These are phyloP conservation scores for Lepus americanus DNA, from an alignment of 2,113 vertebrate species.

Conservation along the genomic window DNA sequence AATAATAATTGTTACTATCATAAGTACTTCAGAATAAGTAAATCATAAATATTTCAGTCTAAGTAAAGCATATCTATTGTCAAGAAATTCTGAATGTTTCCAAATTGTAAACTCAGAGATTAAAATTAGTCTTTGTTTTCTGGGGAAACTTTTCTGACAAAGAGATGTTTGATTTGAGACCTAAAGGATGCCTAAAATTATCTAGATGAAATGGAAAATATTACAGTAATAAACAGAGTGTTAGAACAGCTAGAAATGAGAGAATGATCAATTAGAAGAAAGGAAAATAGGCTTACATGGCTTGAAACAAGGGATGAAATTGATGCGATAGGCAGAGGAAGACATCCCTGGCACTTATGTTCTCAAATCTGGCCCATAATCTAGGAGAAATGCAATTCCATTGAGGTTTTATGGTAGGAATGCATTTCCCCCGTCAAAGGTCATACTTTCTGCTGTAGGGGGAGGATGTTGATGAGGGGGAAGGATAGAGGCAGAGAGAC, in stretches of 20 bases:
- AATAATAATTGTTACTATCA: not conserved
- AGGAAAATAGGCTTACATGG: not conserved
- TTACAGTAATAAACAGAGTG: not conserved
- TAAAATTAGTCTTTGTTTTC: not conserved
- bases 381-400: not conserved
- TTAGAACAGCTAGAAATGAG: not conserved
- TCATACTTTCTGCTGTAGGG: not conserved
- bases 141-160: not conserved
- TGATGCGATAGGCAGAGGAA: not conserved
- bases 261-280: not conserved
- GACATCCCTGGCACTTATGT: not conserved
- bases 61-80: not conserved
- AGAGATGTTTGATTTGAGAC: not conserved
- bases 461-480: not conserved
- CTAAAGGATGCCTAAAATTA: not conserved
- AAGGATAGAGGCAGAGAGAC: not conserved
- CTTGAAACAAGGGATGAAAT: not conserved
- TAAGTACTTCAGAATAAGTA: not conserved
- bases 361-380: not conserved
- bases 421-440: not conserved
- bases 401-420: not conserved
- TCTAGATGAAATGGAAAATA: not conserved
- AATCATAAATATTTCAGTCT: too few relatives aligned
- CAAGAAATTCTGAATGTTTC: not conserved
- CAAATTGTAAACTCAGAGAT: not conserved